Conservation (phyloP, 2,113 vertebrate species). For the Anarrhichthys ocellatus region DNA sequence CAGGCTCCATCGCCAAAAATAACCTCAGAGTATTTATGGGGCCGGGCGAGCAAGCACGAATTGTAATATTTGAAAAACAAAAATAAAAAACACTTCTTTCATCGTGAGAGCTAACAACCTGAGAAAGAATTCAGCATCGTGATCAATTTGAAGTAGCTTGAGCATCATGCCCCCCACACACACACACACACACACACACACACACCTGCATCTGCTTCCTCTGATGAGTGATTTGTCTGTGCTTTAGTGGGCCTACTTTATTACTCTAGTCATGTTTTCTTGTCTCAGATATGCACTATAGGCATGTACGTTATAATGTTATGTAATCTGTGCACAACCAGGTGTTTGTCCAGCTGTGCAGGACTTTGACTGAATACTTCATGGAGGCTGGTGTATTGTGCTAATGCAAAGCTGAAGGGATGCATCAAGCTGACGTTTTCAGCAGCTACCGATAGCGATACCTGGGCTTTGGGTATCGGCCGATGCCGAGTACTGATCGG, state of each 20-base stretch:
- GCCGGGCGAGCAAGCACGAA: slow-evolving; percentile 18
- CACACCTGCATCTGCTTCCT: slow-evolving; percentile 1
- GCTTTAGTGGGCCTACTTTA: not conserved
- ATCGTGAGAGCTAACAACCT: not conserved
- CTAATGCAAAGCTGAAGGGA: too few species aligned
- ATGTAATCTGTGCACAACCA: not conserved
- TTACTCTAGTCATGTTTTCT: not conserved
- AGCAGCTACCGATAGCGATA: too few species aligned
- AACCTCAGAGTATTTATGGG: slow-evolving; percentile 67
- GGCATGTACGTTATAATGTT: not conserved
- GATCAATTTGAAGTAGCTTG: slow-evolving; percentile 10
- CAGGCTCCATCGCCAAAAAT: slow-evolving; percentile 61
- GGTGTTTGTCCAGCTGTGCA: not conserved
- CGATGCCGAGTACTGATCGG: too few species aligned
- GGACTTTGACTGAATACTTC: too few species aligned
- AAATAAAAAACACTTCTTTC: not conserved
- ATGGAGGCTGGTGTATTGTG: too few species aligned
- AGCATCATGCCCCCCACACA: not conserved
- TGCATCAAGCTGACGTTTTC: too few species aligned
- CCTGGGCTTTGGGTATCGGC: too few species aligned
- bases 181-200: not conserved
- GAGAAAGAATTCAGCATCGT: not conserved
- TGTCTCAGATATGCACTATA: not conserved
- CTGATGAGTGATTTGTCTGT: not conserved
- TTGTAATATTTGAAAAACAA: not conserved